phyloP scores from a whole-genome alignment of 2,113 vertebrate species.

The Poeciliopsis turrubarensis region DNA sequence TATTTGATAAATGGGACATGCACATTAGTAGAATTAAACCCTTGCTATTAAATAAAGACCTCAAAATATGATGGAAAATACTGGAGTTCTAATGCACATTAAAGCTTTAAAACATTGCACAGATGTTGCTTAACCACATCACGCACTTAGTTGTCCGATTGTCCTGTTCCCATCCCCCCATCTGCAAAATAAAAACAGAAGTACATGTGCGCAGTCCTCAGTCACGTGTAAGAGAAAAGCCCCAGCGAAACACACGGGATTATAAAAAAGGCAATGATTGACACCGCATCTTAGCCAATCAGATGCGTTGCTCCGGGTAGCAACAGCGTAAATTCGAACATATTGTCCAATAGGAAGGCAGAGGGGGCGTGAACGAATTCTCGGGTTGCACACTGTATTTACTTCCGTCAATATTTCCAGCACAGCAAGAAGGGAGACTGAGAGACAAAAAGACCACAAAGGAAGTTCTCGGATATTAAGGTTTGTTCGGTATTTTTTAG shows the following conservation, averaged over 20 bases:
- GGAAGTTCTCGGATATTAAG: constrained; percentile 26
- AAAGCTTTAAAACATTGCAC: not conserved
- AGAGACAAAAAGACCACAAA: constrained; percentile 52
- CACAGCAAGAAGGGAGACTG: constrained; percentile 16
- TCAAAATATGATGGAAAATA: not conserved
- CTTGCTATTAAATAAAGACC: not conserved
- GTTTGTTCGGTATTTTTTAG: constrained; percentile 35
- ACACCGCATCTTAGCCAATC: constrained; percentile 63
- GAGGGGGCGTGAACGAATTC: constrained; percentile 36
- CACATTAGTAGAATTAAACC: not conserved
- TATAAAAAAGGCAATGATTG: constrained; percentile 48
- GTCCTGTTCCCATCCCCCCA: constrained; percentile 33
- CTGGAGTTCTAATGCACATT: not conserved
- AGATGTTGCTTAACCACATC: not conserved
- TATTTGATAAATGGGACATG: not conserved
- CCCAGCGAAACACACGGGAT: constrained; percentile 61
- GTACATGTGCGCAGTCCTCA: constrained; percentile 70
- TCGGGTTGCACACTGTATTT: constrained; percentile 63
- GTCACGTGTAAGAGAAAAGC: constrained; percentile 76
- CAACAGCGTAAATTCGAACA: constrained; percentile 69
- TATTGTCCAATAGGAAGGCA: constrained; percentile 66
- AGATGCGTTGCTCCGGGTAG: constrained; percentile 54
- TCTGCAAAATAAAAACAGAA: constrained; percentile 77
- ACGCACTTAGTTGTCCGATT: not conserved
- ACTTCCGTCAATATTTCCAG: constrained; percentile 83